Conservation (phyloP, 2,113 vertebrate genomes). For the Chitala chitala region DNA sequence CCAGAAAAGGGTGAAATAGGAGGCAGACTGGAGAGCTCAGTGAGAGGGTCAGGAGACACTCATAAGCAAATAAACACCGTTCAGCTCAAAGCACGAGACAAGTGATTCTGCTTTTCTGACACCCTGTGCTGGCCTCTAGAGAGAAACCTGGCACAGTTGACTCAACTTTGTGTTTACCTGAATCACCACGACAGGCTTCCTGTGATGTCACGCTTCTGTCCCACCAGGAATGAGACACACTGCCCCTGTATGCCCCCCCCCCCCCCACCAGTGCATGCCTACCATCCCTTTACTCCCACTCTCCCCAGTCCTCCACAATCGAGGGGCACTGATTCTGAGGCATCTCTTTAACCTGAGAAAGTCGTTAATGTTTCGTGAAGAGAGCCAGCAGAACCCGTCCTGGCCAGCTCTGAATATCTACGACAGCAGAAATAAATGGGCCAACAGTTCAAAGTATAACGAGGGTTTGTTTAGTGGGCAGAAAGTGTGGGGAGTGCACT, state of each 20-base stretch:
- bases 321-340: conserved; percentile 35
- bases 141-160: too few relatives aligned
- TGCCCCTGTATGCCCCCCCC: background rate
- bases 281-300: background rate
- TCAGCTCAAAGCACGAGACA: too few relatives aligned
- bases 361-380: conserved; percentile 45
- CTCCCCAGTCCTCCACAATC: background rate
- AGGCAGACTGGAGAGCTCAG: too few relatives aligned
- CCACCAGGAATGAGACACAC: conserved; percentile 5
- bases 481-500: conserved; percentile 40
- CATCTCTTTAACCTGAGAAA: conserved; percentile 40
- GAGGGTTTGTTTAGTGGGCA: conserved; percentile 34
- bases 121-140: background rate
- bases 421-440: conserved; percentile 49
- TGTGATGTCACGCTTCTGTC: too few relatives aligned
- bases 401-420: conserved; percentile 37
- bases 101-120: too few relatives aligned
- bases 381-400: conserved; percentile 38
- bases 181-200: too few relatives aligned
- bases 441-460: conserved; percentile 45
- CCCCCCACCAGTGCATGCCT: background rate
- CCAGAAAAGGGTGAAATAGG: background rate
- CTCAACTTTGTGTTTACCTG: too few relatives aligned
- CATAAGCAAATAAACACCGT: too few relatives aligned
- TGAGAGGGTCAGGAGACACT: background rate